Evolutionary conservation across 2,113 vertebrate genomes (phyloP).

Genomic region (Malurus elegans): DNA sequence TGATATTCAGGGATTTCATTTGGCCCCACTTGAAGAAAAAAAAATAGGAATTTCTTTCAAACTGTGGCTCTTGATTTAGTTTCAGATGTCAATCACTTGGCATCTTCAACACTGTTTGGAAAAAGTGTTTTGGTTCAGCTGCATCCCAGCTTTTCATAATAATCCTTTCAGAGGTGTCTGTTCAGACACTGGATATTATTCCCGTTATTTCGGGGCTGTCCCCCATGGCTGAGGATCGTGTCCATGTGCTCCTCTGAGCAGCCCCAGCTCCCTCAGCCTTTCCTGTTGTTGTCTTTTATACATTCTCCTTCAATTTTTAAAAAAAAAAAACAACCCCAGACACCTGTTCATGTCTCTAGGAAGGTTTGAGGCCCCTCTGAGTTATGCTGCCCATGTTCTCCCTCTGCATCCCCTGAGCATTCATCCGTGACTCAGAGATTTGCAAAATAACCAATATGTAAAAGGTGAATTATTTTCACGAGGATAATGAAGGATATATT

Average conservation of each 20-base stretch:
- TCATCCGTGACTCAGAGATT: neutral
- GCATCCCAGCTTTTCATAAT: constrained; percentile 4
- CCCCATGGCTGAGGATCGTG: neutral
- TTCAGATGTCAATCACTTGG: constrained; percentile 51
- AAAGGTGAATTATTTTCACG: constrained; percentile 17
- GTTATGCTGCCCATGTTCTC: neutral
- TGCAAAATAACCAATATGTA: constrained; percentile 1
- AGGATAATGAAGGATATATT: neutral
- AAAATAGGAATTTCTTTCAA: constrained; percentile 47
- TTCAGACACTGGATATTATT: neutral
- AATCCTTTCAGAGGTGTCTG: constrained; percentile 38
- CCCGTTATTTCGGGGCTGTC: neutral
- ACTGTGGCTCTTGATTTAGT: neutral
- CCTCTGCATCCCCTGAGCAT: neutral
- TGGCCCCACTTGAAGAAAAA: neutral
- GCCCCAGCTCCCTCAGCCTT: neutral
- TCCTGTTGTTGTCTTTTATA: neutral
- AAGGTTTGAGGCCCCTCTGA: neutral
- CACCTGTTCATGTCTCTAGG: neutral
- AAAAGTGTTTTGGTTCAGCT: constrained; percentile 41
- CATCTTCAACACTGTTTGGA: constrained; percentile 35
- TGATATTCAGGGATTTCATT: constrained; percentile 38
- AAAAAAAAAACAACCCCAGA: neutral
- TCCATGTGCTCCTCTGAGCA: neutral
- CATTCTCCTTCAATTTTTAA: neutral